Evolutionary conservation across 2,888 invertebrate species (phyloP), one percentile per base, ranked within the genome.

Genomic region (Pachliopta kotzebuea): DNA sequence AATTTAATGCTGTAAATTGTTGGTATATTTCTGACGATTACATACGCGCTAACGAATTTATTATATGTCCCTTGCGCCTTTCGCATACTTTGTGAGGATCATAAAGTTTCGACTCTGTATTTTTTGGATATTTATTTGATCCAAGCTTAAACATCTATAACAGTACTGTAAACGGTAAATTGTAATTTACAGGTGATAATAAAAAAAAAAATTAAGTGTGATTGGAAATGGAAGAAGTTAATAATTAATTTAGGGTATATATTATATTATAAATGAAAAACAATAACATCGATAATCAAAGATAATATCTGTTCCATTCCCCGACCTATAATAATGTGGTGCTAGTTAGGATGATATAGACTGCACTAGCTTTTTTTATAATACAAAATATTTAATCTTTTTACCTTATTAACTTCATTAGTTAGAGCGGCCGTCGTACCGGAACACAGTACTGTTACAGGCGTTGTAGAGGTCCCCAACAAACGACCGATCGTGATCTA

Each of bases 1-100:
- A 90, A 91, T 90, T 87, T 90, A 91, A 81, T 76, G 81, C 77
- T 70, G 84, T 90, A 84, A 90, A 79, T 88, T 88, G 88, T 87
- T 81, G 78, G 82, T 81, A 81, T 85, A 85, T 85, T 84, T 78
- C 77, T 83, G 88, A 89, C 83, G 88, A 90, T 86, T 87, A 86
- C 86, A 84, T 75, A 81, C 79, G 85, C 81, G 90, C 84, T 84
- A 89, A 91, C 88, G 84, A 89, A 90, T 91, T 90, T 89, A 37
- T 37, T 37, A 37, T 37, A 90, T 89, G 81, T 78, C 75, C 75
- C 79, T 74, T 79, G 82, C 83, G 88, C 83, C 85, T 85, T 84
- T 81, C 71, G 81, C 77, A 79, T 79, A 79, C 81, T 84, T 83
- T 80, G 79, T 74, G 73, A 74, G 76, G 78, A 83, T 86, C 88